Evolutionary conservation across 2,113 vertebrate genomes (phyloP).

Genomic region (Cryptoleucopteryx plumbea): DNA sequence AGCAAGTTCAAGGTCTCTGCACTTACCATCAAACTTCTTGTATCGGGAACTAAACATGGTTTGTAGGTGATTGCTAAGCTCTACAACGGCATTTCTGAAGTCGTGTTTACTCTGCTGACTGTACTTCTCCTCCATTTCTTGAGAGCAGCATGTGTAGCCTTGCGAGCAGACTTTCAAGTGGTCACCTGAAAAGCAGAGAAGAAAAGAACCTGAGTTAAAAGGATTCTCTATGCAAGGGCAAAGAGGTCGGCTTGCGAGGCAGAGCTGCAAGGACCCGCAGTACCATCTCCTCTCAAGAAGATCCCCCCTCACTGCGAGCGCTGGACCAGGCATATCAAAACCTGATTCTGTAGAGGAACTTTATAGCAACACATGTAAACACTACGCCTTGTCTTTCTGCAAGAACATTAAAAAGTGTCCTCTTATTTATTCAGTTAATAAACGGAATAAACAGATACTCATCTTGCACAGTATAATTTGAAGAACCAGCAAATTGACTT

Average conservation of each 20-base stretch:
- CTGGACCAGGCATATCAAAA: neutral
- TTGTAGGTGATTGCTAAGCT: constrained; percentile 86
- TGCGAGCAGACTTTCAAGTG: constrained; percentile 93
- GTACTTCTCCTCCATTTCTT: constrained; percentile 97
- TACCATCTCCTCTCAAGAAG: neutral
- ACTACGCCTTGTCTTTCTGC: neutral
- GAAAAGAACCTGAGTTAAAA: neutral
- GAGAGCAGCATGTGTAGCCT: constrained; percentile 94
- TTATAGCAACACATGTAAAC: neutral
- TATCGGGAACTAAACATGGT: constrained; percentile 87
- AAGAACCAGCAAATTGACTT: neutral
- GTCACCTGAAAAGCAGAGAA: constrained; percentile 78
- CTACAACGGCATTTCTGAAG: constrained; percentile 84
- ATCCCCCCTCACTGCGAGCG: rapidly evolving
- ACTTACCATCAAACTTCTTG: constrained; percentile 87
- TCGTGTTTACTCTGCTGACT: constrained; percentile 89
- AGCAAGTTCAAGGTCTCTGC: neutral
- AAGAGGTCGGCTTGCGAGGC: rapidly evolving
- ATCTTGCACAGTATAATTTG: neutral
- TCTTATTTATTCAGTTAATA: neutral
- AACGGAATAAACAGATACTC: neutral
- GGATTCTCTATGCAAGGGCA: neutral
- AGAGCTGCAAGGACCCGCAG: neutral
- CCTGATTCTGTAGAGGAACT: neutral
- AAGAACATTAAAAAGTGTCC: neutral